These are phyloP conservation scores for Pseudochirops corinnae DNA, from an alignment of 2,797 vertebrate species.

Conservation along the genomic window DNA sequence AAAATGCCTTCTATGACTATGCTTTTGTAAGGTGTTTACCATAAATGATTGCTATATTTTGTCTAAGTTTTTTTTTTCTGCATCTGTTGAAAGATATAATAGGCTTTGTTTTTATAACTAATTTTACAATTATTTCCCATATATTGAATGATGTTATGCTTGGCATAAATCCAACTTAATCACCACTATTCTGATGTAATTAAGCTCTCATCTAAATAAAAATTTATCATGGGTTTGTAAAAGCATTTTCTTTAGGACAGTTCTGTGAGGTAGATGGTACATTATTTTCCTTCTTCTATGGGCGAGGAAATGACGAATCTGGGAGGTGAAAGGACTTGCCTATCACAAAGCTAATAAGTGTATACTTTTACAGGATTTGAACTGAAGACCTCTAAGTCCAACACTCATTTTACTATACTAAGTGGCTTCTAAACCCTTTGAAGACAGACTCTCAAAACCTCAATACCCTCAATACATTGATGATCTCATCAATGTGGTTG, in stretches of 20 bases:
- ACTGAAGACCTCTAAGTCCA: neutral
- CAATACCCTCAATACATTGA: too few species aligned
- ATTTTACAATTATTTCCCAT: neutral
- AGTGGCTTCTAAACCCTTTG: too few species aligned
- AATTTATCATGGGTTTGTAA: neutral
- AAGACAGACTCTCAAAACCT: too few species aligned
- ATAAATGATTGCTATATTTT: neutral
- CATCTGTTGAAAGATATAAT: neutral
- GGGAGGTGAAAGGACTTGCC: neutral
- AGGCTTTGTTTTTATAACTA: neutral
- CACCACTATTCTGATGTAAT: neutral
- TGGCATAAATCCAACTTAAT: too few species aligned
- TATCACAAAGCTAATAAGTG: neutral
- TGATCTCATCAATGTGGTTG: too few species aligned
- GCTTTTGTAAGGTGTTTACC: neutral
- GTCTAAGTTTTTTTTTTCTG: neutral
- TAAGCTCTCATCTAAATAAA: neutral
- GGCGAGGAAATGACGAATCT: neutral
- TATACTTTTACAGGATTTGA: neutral
- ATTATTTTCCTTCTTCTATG: neutral
- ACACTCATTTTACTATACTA: too few species aligned
- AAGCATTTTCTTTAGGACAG: neutral
- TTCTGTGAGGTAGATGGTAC: neutral
- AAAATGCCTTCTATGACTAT: neutral
- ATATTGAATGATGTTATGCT: neutral